phyloP scores from a whole-genome alignment of 2,888 invertebrate species.

The Branchellion lobata region DNA sequence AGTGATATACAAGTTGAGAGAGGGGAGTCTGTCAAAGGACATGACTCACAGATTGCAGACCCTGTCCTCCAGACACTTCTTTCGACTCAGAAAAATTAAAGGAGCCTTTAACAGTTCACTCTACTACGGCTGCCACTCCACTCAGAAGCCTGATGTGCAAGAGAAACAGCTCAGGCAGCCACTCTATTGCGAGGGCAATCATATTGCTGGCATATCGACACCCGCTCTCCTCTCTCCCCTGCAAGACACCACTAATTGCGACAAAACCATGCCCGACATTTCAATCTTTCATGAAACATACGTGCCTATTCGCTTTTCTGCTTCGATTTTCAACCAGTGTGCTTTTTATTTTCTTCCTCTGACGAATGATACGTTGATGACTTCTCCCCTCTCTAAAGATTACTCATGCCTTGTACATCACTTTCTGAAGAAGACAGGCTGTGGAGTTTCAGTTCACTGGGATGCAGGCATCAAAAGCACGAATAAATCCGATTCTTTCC shows the following conservation, averaged over 20 bases:
- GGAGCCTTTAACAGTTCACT: too few relatives aligned
- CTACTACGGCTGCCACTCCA: neutral
- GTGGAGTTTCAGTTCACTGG: slow-evolving; percentile 6
- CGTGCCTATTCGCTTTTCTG: neutral
- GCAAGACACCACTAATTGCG: neutral
- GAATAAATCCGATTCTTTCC: too few relatives aligned
- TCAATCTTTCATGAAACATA: neutral
- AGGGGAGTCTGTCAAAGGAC: neutral
- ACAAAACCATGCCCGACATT: neutral
- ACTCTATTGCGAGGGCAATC: neutral
- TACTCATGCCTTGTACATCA: neutral
- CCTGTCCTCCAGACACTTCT: neutral
- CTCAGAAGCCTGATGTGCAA: neutral
- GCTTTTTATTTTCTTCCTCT: neutral
- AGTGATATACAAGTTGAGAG: too few relatives aligned
- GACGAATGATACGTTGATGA: neutral
- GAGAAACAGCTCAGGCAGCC: neutral
- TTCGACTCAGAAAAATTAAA: too few relatives aligned
- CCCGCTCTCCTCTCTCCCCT: neutral
- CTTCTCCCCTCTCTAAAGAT: neutral
- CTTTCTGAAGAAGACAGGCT: neutral
- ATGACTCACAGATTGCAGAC: neutral
- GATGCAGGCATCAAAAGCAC: too few relatives aligned
- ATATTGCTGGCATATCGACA: neutral
- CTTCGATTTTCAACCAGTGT: neutral